These are phyloP conservation scores for Chionodraco myersi DNA, from an alignment of 2,113 vertebrate genomes.

Conservation along the genomic window DNA sequence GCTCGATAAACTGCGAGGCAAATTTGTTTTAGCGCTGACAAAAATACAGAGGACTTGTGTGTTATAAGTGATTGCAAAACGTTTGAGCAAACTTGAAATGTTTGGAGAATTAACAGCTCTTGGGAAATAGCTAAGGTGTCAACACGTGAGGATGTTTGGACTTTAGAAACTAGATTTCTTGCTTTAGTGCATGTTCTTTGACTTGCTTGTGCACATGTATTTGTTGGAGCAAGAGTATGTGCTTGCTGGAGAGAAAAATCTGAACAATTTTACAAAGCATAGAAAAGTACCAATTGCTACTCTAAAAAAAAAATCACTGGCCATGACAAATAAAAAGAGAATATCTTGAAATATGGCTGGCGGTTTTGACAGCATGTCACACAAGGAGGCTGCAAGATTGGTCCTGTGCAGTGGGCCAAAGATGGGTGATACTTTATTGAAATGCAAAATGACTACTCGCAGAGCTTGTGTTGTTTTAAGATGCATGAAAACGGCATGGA, in stretches of 20 bases:
- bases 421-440: slow-evolving; percentile 76
- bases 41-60: slow-evolving; percentile 26
- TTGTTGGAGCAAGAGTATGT: slow-evolving; percentile 2
- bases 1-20: slow-evolving; percentile 52
- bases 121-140: slow-evolving; percentile 1
- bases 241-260: slow-evolving; percentile 40
- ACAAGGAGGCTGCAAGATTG: slow-evolving; percentile 59
- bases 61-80: slow-evolving; percentile 18
- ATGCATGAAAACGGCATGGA: slow-evolving; percentile 77
- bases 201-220: neutral
- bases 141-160: neutral
- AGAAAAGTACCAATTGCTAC: slow-evolving; percentile 68
- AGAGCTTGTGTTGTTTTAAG: slow-evolving; percentile 78
- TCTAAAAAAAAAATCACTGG: slow-evolving; percentile 56
- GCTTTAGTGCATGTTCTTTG: slow-evolving; percentile 3
- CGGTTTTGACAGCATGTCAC: slow-evolving; percentile 66
- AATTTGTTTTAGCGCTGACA: slow-evolving; percentile 55
- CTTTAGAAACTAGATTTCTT: neutral
- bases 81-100: neutral
- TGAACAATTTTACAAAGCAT: slow-evolving; percentile 64
- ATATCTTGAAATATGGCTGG: slow-evolving; percentile 73
- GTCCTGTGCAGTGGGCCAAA: slow-evolving; percentile 72
- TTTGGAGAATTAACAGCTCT: slow-evolving; percentile 19
- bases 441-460: slow-evolving; percentile 74
- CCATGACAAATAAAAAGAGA: slow-evolving; percentile 76